phyloP scores from a whole-genome alignment of 2,113 vertebrate genomes.

The Vombatus ursinus region DNA sequence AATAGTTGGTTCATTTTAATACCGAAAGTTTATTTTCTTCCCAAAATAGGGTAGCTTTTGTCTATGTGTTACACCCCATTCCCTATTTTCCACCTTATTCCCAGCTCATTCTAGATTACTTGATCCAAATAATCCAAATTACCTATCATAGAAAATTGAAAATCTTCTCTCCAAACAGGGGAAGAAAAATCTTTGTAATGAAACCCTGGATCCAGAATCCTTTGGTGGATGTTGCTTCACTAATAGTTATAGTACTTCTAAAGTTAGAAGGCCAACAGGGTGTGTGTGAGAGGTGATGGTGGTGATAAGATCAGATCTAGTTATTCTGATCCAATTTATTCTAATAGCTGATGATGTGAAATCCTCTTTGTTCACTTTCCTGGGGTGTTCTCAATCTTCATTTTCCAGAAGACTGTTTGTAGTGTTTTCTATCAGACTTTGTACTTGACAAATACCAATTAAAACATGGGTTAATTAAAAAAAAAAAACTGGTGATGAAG shows the following conservation, averaged over 20 bases:
- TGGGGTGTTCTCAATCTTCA: slow-evolving; percentile 40
- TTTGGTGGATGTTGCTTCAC: neutral
- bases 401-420: slow-evolving; percentile 47
- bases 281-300: neutral
- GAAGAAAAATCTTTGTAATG: neutral
- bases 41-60: neutral
- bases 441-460: slow-evolving; percentile 66
- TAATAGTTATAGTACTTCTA: neutral
- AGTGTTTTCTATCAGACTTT: slow-evolving; percentile 57
- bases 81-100: neutral
- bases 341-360: neutral
- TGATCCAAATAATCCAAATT: neutral
- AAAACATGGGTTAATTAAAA: slow-evolving; percentile 52
- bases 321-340: neutral
- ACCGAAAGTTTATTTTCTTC: neutral
- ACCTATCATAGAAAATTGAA: neutral
- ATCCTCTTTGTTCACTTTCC: slow-evolving; percentile 7
- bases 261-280: neutral
- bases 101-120: neutral
- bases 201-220: neutral
- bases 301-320: neutral
- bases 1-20: neutral
- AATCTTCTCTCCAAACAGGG: neutral
- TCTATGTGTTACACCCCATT: neutral
- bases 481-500: neutral